A percentile compares a stretch with the other conserved stretches of the same genome.
These are phyloP conservation scores for Diplodus puntazzo DNA, from an alignment of 2,797 vertebrate species.

Conservation along the genomic window DNA sequence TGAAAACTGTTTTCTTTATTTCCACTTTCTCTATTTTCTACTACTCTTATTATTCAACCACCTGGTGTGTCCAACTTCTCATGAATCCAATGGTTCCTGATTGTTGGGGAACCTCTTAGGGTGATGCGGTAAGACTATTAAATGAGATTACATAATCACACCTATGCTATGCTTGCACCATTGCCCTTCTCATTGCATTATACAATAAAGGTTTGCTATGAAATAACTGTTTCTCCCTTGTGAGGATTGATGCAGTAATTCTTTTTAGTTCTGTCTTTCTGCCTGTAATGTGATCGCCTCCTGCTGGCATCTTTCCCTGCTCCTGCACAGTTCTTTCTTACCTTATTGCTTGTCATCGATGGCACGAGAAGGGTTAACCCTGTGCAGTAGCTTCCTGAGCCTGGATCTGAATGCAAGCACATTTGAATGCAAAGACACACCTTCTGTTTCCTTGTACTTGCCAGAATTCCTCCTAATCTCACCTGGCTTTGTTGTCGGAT, in stretches of 20 bases:
- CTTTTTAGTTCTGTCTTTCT: slow-evolving; percentile 1
- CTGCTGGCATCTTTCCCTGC: slow-evolving; percentile 6
- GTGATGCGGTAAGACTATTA: slow-evolving; percentile 89
- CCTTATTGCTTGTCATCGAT: neutral
- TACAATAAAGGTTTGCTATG: slow-evolving; percentile 1
- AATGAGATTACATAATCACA: slow-evolving; percentile 46
- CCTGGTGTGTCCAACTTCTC: slow-evolving; percentile 55
- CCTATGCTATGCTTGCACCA: slow-evolving; percentile 54
- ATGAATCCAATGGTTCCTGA: slow-evolving; percentile 70
- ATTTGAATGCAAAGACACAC: slow-evolving; percentile 58
- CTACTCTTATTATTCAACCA: slow-evolving; percentile 51
- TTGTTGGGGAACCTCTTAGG: slow-evolving; percentile 80
- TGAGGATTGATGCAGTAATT: neutral
- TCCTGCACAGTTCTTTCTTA: slow-evolving; percentile 32
- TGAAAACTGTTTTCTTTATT: slow-evolving; percentile 32
- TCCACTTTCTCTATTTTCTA: slow-evolving; percentile 43
- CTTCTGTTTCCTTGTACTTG: slow-evolving; percentile 32
- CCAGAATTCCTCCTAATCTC: slow-evolving; percentile 45
- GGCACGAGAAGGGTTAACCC: slow-evolving; percentile 21
- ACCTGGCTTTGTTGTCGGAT: slow-evolving; percentile 52
- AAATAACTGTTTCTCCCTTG: slow-evolving; percentile 1
- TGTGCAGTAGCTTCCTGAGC: slow-evolving; percentile 15
- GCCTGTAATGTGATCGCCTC: slow-evolving; percentile 30
- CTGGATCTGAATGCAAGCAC: slow-evolving; percentile 59
- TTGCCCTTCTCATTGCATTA: slow-evolving; percentile 43